Evolutionary conservation across 2,888 invertebrate genomes (phyloP).

Genomic region (Amorpha juglandis): DNA sequence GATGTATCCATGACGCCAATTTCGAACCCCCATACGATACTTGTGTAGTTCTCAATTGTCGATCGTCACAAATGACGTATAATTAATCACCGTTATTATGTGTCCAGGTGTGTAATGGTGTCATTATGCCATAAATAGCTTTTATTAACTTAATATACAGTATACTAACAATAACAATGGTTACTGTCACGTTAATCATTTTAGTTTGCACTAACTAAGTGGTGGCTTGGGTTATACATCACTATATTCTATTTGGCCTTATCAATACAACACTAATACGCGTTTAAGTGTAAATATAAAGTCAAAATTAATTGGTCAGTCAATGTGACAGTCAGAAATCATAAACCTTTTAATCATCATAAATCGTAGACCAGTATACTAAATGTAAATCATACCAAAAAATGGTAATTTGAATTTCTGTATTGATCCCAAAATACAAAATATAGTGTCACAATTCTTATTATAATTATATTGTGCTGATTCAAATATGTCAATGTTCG

Average conservation of each 20-base stretch:
- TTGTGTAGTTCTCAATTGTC: not conserved
- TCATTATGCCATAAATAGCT: constrained; percentile 23
- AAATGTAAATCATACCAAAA: not conserved
- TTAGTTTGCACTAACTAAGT: constrained; percentile 44
- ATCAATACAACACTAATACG: constrained; percentile 19
- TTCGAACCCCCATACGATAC: constrained; percentile 30
- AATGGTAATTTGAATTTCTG: not conserved
- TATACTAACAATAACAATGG: constrained; percentile 28
- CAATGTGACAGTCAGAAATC: not conserved
- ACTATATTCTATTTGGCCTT: constrained; percentile 32
- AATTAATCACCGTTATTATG: not conserved
- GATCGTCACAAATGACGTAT: constrained; percentile 6
- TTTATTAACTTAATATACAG: constrained; percentile 24
- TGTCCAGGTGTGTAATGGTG: constrained; percentile 18
- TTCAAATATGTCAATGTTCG: not conserved
- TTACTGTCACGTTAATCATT: constrained; percentile 24
- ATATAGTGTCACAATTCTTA: constrained; percentile 7
- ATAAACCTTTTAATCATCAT: not conserved
- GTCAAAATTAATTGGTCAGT: not conserved
- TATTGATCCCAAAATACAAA: constrained; percentile 7
- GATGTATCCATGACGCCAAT: constrained; percentile 32
- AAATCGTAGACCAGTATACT: too few species aligned
- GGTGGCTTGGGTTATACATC: constrained; percentile 56
- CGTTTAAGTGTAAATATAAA: constrained; percentile 10
- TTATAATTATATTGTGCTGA: constrained; percentile 23